These are phyloP conservation scores for Epinephelus fuscoguttatus DNA, from an alignment of 2,113 vertebrate species.

Conservation along the genomic window DNA sequence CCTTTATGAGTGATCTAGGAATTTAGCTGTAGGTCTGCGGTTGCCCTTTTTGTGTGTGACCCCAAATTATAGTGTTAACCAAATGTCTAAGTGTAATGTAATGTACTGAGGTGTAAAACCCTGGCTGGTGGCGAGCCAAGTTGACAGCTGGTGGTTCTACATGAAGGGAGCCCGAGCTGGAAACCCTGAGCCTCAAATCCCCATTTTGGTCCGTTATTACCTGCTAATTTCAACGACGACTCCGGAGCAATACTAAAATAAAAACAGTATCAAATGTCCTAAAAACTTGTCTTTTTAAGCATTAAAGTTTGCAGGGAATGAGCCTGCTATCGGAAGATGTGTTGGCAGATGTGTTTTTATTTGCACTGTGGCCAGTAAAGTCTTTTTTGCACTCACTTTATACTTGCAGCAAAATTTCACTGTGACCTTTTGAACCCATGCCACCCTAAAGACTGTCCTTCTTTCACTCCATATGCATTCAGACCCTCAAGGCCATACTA, in stretches of 20 bases:
- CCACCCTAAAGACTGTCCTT: background rate
- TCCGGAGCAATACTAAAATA: background rate
- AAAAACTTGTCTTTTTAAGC: background rate
- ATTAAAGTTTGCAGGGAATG: background rate
- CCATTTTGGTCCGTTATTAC: background rate
- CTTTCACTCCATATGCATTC: background rate
- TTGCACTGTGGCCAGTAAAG: background rate
- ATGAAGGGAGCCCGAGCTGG: background rate
- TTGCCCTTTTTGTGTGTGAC: background rate
- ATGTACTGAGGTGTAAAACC: background rate
- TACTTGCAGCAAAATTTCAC: background rate
- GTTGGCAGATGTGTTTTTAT: background rate
- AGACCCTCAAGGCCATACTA: background rate
- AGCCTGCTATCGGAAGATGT: background rate
- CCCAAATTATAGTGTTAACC: background rate
- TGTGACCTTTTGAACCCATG: background rate
- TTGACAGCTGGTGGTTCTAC: conserved; percentile 14
- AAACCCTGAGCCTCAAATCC: background rate
- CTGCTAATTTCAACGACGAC: background rate
- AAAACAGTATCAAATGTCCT: background rate
- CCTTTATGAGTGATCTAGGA: background rate
- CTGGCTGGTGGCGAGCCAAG: background rate
- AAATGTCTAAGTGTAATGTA: background rate
- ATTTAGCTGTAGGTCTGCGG: background rate
- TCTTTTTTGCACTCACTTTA: background rate